These are phyloP conservation scores for Etheostoma cragini DNA, from an alignment of 2,113 vertebrate genomes.

Conservation along the genomic window DNA sequence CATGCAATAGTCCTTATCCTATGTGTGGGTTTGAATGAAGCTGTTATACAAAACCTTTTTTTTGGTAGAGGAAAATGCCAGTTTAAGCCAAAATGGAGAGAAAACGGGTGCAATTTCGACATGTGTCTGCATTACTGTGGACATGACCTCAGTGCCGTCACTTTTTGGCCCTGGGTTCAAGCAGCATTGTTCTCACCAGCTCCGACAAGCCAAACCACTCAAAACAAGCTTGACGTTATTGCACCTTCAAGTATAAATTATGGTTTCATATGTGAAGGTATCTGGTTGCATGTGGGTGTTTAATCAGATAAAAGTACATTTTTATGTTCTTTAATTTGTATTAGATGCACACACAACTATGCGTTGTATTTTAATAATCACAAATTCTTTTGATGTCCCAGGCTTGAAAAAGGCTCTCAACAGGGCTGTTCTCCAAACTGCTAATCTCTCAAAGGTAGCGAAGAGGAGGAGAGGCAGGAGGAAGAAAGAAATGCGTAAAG, in stretches of 20 bases:
- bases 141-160: neutral
- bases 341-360: constrained; percentile 51
- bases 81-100: neutral
- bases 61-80: neutral
- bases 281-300: constrained; percentile 56
- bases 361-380: constrained; percentile 73
- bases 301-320: constrained; percentile 37
- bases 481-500: constrained; percentile 47
- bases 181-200: constrained; percentile 12
- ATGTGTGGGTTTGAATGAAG: neutral
- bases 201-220: constrained; percentile 13
- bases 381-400: constrained; percentile 75
- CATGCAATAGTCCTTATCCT: neutral
- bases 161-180: constrained; percentile 1
- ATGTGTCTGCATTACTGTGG: neutral
- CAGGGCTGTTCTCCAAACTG: constrained; percentile 75
- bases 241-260: constrained; percentile 47
- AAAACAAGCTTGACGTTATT: constrained; percentile 16
- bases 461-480: constrained; percentile 55
- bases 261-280: constrained; percentile 44
- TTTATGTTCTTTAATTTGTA: too few species aligned
- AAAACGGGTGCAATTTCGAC: neutral
- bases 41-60: neutral
- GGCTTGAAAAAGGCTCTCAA: constrained; percentile 70
- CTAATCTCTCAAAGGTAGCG: constrained; percentile 78